phyloP scores from a whole-genome alignment of 2,797 vertebrate genomes.

The Natrix natrix region DNA sequence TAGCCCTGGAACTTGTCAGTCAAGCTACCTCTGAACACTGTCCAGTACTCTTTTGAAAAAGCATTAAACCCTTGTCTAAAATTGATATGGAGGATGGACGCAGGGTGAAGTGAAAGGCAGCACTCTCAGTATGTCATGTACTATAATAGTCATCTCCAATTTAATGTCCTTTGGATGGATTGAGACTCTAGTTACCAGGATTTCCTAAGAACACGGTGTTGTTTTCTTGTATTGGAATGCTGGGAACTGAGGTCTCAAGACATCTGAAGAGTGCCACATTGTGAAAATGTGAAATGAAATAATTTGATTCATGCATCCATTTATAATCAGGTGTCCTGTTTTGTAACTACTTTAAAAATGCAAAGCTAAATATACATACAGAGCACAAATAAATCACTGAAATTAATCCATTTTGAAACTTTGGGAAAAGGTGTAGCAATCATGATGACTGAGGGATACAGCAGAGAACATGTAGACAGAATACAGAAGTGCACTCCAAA shows the following conservation, averaged over 20 bases:
- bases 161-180: neutral
- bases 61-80: neutral
- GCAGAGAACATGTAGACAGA: neutral
- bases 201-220: neutral
- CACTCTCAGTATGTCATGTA: neutral
- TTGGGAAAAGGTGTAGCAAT: neutral
- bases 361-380: neutral
- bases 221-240: neutral
- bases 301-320: neutral
- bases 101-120: neutral
- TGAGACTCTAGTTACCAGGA: neutral
- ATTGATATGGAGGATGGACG: neutral
- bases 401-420: neutral
- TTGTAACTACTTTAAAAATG: neutral
- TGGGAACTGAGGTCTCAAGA: neutral
- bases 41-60: neutral
- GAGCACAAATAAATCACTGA: neutral
- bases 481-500: neutral
- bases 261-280: neutral
- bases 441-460: neutral
- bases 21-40: neutral
- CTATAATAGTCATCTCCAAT: neutral
- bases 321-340: neutral
- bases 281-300: neutral
- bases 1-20: neutral